Base-by-base conservation (phyloP, 1,140 invertebrate genomes). In the Leptinotarsa undecemlineata region DNA sequence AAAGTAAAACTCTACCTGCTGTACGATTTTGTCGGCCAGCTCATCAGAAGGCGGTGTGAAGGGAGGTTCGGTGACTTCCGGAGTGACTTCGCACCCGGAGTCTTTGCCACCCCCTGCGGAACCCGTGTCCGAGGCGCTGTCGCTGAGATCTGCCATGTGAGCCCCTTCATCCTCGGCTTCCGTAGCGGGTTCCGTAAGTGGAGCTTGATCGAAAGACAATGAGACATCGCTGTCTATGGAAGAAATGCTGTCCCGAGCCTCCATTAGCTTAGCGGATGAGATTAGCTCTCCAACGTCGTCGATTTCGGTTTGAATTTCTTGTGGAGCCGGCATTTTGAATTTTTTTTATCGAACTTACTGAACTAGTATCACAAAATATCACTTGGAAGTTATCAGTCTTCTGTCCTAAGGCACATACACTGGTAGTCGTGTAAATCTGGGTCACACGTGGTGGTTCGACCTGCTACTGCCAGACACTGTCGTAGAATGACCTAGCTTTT, bases 1-100 rank as follows among this genome's bases (percentile, higher is more conserved):
- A 84, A 98, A 98, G 85, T 98, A 98, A 84, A 94, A 96, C 86
- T 96, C 95, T 8, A 96, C 95, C 84, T 96, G 94, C 57, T 91
- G 88, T 57, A 94, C 90, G 74, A 96, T 95, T 77, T 92, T 90
- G 26, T 91, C 89, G 1, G 92, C 90, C 21, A 94, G 84, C 79
- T 95, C 93, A 4, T 94, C 92, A 72, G 89, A 90, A 3, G 92
- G 92, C 47, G 88, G 87, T 4, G 85, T 85, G 82, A 88, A 89
- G 3, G 87, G 88, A 4, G 88, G 87, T 79, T 88, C 88, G 75
- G 87, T 86, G 33, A 82, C 76, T 51, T 89, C 88, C 60, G 87
- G 84, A 64, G 88, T 87, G 26, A 90, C 88, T 78, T 91, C 90
- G 79, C 89, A 90, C 73, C 90, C 90, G 67, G 90, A 91, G 82